Evolutionary conservation across 1,140 invertebrate species (phyloP), one percentile per base, ranked within the genome.

Genomic region (Leptopilina clavipes): DNA sequence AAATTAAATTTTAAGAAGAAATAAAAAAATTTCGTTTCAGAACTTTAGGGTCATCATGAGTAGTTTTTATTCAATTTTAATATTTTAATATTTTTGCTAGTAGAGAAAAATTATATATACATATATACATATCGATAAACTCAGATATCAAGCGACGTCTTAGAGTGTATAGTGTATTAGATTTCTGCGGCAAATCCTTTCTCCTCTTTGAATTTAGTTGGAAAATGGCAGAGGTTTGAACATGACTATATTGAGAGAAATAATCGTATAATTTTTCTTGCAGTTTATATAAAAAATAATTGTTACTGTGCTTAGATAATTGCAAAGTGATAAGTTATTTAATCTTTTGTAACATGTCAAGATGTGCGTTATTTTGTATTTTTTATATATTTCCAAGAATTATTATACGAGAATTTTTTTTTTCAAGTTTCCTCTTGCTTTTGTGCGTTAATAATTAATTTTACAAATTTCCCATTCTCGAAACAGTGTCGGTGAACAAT

Each of bases 151-250:
- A 17, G n/a, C n/a, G 17, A 52, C n/a, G 22, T n/a, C 22, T 31
- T 25, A 31, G 59, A 65, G 25, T 31, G 25, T 10, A 54, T 12
- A 14, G 25, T 31, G 25, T 65, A 22, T 65, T 31, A 3, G 22
- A 31, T 25, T 65, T 65, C 59, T 65, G 59, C 25, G 14, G 19
- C 22, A 25, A 37, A 65, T 65, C 59, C 59, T 65, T 65, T 65
- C 59, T 65, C 59, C 19, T 65, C 59, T 65, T 65, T 31, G 22
- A 0, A 65, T n/a, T 12, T 65, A 65, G 59, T 65, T 22, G 6
- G 22, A 14, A 65, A 65, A 65, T 31, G 31, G 59, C 59, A 31
- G 59, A 31, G 22, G 10, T 14, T n/a, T 8, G 59, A 37, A 31
- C n/a, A 31, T 14, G 19, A 37, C 22, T 65, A 6, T 31, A 65